These are phyloP conservation scores for Oligia latruncula DNA, from an alignment of 2,888 invertebrate species.

Conservation along the genomic window DNA sequence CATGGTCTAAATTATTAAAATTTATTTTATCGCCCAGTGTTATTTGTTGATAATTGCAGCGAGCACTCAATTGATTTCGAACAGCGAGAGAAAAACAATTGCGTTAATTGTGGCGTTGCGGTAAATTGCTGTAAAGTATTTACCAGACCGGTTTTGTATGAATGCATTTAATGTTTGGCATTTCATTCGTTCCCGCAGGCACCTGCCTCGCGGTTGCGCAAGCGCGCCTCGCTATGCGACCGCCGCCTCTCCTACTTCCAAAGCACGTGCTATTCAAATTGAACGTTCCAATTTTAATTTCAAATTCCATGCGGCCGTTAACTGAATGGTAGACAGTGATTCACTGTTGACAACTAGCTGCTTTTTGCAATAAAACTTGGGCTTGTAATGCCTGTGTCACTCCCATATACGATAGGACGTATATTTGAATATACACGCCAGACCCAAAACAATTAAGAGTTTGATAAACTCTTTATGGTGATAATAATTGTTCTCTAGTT, in stretches of 20 bases:
- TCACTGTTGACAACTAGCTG: conserved; percentile 69
- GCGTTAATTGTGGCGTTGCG: conserved; percentile 33
- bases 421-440: conserved; percentile 28
- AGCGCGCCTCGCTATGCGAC: conserved; percentile 62
- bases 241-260: conserved; percentile 55
- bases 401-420: conserved; percentile 18
- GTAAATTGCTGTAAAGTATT: conserved; percentile 62
- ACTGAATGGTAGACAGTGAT: conserved; percentile 72
- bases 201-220: conserved; percentile 74
- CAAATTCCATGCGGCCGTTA: conserved; percentile 65
- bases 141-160: conserved; percentile 55
- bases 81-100: conserved; percentile 67
- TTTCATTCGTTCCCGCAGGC: conserved; percentile 75
- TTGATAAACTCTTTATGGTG: conserved; percentile 32
- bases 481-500: conserved; percentile 18
- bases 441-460: conserved; percentile 26
- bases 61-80: conserved; percentile 67
- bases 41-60: conserved; percentile 66
- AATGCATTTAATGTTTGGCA: conserved; percentile 62
- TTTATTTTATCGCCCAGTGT: conserved; percentile 53
- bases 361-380: conserved; percentile 57
- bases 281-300: conserved; percentile 73
- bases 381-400: conserved; percentile 14
- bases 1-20: conserved; percentile 64
- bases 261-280: conserved; percentile 74